Conservation (phyloP, 1,140 invertebrate species). For the Zaprionus vittiger region DNA sequence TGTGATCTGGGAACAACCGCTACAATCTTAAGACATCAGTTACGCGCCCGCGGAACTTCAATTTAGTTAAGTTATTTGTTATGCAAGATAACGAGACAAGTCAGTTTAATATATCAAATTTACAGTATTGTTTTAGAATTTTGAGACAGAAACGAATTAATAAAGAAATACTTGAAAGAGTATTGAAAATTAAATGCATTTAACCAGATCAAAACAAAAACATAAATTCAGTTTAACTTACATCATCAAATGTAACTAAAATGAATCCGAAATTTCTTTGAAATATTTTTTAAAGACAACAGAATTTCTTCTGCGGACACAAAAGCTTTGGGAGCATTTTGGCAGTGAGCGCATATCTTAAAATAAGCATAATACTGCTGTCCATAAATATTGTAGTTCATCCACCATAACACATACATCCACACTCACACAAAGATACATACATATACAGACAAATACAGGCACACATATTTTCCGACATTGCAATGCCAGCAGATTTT, state of each 20-base stretch:
- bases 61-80: constrained; percentile 41
- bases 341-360: background rate
- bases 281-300: background rate
- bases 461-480: background rate
- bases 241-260: background rate
- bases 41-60: constrained; percentile 58
- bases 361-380: constrained; percentile 10
- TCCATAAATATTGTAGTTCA: constrained; percentile 54
- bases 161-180: too few relatives aligned
- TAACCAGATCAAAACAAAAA: background rate
- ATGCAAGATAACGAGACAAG: constrained; percentile 6
- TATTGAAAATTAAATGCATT: background rate
- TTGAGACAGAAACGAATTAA: too few relatives aligned
- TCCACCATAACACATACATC: constrained; percentile 1
- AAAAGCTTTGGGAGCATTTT: background rate
- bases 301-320: background rate
- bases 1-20: background rate
- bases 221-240: background rate
- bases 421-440: background rate
- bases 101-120: background rate
- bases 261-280: background rate
- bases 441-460: background rate
- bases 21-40: constrained; percentile 51
- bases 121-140: background rate
- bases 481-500: constrained; percentile 34